These are phyloP conservation scores for Subanguina moxae DNA, from an alignment of 1,140 invertebrate species.

Conservation along the genomic window DNA sequence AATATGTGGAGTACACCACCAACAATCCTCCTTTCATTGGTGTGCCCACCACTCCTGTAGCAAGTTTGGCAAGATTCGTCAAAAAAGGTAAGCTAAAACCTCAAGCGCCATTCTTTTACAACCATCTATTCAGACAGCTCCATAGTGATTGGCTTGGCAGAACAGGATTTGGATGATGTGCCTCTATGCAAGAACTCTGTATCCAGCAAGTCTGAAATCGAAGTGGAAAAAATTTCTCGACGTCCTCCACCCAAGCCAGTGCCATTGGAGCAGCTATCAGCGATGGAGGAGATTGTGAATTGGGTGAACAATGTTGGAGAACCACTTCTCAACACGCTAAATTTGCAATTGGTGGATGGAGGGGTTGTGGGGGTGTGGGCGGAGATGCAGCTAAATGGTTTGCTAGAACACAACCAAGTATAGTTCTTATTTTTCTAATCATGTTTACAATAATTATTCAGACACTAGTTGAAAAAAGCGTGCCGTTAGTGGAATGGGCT, in stretches of 20 bases:
- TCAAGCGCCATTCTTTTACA: not conserved
- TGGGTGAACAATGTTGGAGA: not conserved
- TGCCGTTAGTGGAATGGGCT: too few species aligned
- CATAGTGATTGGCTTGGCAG: slow-evolving; percentile 36
- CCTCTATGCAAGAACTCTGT: not conserved
- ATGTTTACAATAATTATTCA: too few species aligned
- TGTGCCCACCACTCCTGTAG: not conserved
- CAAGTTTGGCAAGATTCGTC: slow-evolving; percentile 21
- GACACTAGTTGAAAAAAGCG: too few species aligned
- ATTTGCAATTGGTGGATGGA: not conserved
- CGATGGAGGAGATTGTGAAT: not conserved
- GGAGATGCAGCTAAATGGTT: too few species aligned
- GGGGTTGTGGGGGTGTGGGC: too few species aligned
- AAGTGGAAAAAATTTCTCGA: not conserved
- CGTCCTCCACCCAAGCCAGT: not conserved
- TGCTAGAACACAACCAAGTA: too few species aligned
- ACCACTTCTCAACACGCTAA: not conserved
- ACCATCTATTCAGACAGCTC: slow-evolving; percentile 25
- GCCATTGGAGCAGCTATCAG: not conserved
- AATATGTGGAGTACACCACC: slow-evolving; percentile 35
- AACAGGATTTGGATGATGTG: slow-evolving; percentile 18
- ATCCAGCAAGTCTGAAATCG: not conserved
- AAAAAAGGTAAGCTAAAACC: slow-evolving; percentile 27
- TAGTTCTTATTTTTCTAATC: too few species aligned
- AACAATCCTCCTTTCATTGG: slow-evolving; percentile 31